These are phyloP conservation scores for Selene dorsalis DNA, from an alignment of 2,797 vertebrate genomes.

Conservation along the genomic window DNA sequence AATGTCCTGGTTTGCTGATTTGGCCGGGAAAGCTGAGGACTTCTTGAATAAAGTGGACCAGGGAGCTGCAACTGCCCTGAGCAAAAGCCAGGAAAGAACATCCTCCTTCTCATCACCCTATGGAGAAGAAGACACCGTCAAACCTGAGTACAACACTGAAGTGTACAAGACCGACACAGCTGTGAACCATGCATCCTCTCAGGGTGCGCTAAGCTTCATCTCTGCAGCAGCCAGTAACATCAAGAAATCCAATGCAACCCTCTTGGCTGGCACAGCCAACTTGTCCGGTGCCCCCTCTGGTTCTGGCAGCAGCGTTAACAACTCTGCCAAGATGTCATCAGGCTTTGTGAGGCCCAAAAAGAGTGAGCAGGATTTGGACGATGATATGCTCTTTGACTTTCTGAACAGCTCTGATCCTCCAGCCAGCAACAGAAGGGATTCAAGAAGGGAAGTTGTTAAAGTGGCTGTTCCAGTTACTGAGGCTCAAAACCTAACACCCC, in stretches of 20 bases:
- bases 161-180: conserved; percentile 44
- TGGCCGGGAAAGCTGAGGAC: conserved; percentile 95
- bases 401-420: conserved; percentile 95
- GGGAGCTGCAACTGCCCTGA: conserved; percentile 94
- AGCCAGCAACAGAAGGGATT: conserved; percentile 84
- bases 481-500: conserved; percentile 56
- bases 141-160: conserved; percentile 67
- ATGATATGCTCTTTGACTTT: conserved; percentile 97
- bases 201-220: conserved; percentile 84
- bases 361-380: conserved; percentile 91
- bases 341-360: conserved; percentile 94
- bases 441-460: conserved; percentile 86
- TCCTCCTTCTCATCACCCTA: conserved; percentile 69
- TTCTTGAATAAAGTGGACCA: conserved; percentile 97
- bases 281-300: conserved; percentile 59
- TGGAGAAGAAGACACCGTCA: conserved; percentile 62
- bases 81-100: conserved; percentile 65
- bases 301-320: conserved; percentile 58
- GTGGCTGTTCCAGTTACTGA: conserved; percentile 55
- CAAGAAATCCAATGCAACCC: conserved; percentile 88
- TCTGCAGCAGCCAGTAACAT: conserved; percentile 91
- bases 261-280: conserved; percentile 87
- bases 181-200: conserved; percentile 62
- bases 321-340: conserved; percentile 82
- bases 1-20: conserved; percentile 97